phyloP scores from a whole-genome alignment of 2,888 invertebrate species.

The Sussaba pulchella region DNA sequence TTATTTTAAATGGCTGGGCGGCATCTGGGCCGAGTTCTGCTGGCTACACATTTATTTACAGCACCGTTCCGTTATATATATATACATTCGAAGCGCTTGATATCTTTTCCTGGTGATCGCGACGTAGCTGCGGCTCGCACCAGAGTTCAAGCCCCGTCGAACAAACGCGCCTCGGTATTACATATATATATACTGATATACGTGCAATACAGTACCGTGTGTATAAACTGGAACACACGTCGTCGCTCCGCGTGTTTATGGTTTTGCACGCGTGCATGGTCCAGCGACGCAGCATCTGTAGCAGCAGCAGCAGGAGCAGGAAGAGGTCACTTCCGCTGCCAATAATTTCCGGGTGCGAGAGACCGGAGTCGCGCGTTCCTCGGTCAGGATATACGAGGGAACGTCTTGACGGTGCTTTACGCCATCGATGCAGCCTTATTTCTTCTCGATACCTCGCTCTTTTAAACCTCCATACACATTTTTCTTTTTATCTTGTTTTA shows the following conservation, averaged over 20 bases:
- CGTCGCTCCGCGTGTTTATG: constrained; percentile 44
- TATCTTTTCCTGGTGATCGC: constrained; percentile 56
- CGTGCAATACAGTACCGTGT: neutral
- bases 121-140: constrained; percentile 22
- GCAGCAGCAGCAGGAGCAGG: constrained; percentile 45
- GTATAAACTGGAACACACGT: constrained; percentile 50
- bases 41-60: constrained; percentile 1
- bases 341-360: constrained; percentile 57
- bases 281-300: too few relatives aligned
- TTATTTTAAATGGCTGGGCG: too few relatives aligned
- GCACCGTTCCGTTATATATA: too few relatives aligned
- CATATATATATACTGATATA: constrained; percentile 1
- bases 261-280: constrained; percentile 37
- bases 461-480: neutral
- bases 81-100: constrained; percentile 37
- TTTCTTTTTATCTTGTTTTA: constrained; percentile 13
- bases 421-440: constrained; percentile 54
- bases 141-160: constrained; percentile 42
- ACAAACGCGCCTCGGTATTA: neutral
- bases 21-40: constrained; percentile 31
- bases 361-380: constrained; percentile 6
- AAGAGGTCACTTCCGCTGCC: constrained; percentile 63
- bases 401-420: constrained; percentile 64
- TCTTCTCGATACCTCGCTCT: constrained; percentile 66
- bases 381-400: constrained; percentile 12